phyloP scores from a whole-genome alignment of 2,888 invertebrate genomes.

The Aporophyla lueneburgensis region DNA sequence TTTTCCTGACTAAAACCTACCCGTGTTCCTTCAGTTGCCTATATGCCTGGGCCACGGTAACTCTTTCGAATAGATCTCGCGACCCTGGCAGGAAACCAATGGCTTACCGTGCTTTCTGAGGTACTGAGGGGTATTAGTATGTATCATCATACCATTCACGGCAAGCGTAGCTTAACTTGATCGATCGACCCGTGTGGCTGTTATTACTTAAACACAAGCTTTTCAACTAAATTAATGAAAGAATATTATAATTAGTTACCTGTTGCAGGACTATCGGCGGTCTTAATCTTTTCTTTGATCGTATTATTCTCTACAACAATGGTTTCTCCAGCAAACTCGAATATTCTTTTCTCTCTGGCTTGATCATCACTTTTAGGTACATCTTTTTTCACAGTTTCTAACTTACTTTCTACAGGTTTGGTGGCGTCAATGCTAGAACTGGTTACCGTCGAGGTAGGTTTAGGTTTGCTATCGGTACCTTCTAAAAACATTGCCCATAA shows the following conservation, averaged over 20 bases:
- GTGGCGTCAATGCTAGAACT: slow-evolving; percentile 55
- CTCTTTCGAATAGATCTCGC: too few relatives aligned
- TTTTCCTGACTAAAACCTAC: too few relatives aligned
- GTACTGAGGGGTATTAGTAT: too few relatives aligned
- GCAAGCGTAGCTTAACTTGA: too few relatives aligned
- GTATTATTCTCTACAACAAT: slow-evolving; percentile 89
- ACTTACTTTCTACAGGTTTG: slow-evolving; percentile 58
- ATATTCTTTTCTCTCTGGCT: slow-evolving; percentile 92
- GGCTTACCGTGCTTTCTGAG: too few relatives aligned
- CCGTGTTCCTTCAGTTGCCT: too few relatives aligned
- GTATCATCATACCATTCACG: too few relatives aligned
- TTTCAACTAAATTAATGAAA: neutral
- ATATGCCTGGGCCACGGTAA: too few relatives aligned
- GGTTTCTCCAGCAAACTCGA: slow-evolving; percentile 97
- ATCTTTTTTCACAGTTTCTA: slow-evolving; percentile 58
- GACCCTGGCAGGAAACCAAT: too few relatives aligned
- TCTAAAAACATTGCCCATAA: slow-evolving; percentile 95
- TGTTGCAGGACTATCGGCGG: slow-evolving; percentile 75
- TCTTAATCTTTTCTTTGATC: slow-evolving; percentile 84
- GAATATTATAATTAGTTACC: slow-evolving; percentile 69
- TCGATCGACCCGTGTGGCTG: too few relatives aligned
- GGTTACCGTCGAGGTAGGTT: slow-evolving; percentile 69
- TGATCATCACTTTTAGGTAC: slow-evolving; percentile 78
- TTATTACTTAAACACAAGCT: too few relatives aligned
- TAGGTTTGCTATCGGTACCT: slow-evolving; percentile 91